Evolutionary conservation across 2,888 invertebrate genomes (phyloP).

Genomic region (Drosophila kambysellisi): DNA sequence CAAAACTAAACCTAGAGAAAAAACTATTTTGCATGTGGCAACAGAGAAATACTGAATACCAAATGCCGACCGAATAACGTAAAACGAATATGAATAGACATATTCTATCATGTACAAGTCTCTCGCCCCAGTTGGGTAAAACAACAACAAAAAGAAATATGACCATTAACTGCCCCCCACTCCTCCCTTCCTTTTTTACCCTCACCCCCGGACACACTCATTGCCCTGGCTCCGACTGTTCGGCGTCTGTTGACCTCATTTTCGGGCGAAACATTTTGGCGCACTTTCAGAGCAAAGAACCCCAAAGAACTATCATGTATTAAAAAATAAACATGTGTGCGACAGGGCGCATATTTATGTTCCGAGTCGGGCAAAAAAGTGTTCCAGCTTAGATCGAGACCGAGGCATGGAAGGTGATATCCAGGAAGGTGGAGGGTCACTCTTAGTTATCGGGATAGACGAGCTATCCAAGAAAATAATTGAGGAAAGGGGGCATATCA

Average conservation of each 20-base stretch:
- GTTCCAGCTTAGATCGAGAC: slow-evolving; percentile 4
- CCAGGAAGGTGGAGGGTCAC: too few species aligned
- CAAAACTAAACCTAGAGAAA: not conserved
- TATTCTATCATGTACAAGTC: slow-evolving; percentile 29
- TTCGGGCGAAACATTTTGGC: slow-evolving; percentile 66
- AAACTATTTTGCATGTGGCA: slow-evolving; percentile 54
- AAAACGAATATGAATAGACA: slow-evolving; percentile 36
- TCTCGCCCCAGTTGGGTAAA: slow-evolving; percentile 52
- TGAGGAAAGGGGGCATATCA: too few species aligned
- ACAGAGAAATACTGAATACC: slow-evolving; percentile 17
- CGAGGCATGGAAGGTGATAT: too few species aligned
- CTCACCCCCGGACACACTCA: not conserved
- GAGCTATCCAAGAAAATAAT: too few species aligned
- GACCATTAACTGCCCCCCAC: slow-evolving; percentile 58
- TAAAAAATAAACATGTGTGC: slow-evolving; percentile 31
- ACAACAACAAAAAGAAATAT: slow-evolving; percentile 42
- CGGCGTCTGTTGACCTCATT: slow-evolving; percentile 81
- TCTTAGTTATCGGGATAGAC: too few species aligned
- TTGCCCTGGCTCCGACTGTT: slow-evolving; percentile 54
- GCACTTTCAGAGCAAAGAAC: slow-evolving; percentile 43
- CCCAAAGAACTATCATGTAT: slow-evolving; percentile 39
- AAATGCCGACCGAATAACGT: slow-evolving; percentile 14
- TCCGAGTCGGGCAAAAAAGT: not conserved
- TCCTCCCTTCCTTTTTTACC: not conserved
- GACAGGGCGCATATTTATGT: slow-evolving; percentile 17